Conservation (phyloP, 64 coral and sea anemone species). For the Exaiptasia diaphana region DNA sequence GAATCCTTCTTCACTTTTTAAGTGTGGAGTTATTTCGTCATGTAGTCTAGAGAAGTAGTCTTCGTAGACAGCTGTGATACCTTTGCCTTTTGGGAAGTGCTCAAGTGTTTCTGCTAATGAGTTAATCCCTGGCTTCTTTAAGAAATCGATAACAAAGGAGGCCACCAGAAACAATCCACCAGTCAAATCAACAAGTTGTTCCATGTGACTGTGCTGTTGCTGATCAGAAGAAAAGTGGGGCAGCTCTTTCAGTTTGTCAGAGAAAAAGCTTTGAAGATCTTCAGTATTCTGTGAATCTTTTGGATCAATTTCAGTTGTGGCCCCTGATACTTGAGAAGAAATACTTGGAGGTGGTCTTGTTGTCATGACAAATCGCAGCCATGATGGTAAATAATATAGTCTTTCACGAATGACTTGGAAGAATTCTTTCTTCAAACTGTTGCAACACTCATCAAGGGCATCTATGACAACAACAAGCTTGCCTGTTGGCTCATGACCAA, state of each 20-base stretch:
- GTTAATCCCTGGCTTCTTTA: not conserved
- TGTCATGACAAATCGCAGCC: constrained; percentile 23
- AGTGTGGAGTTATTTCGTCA: not conserved
- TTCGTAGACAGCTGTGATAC: not conserved
- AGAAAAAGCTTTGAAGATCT: constrained; percentile 8
- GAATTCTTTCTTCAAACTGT: not conserved
- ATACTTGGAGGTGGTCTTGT: constrained; percentile 25
- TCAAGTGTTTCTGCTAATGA: not conserved
- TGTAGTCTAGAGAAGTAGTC: not conserved
- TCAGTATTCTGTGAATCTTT: not conserved
- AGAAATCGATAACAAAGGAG: not conserved
- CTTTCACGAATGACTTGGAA: constrained; percentile 1
- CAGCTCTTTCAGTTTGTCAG: not conserved
- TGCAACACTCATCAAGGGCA: constrained; percentile 21
- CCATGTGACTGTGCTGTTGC: not conserved
- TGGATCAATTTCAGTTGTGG: not conserved
- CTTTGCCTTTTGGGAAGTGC: not conserved
- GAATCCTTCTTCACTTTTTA: not conserved
- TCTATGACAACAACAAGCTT: constrained; percentile 28
- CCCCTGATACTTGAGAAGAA: not conserved
- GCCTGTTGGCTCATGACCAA: not conserved
- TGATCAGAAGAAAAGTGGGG: not conserved
- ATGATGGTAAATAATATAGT: not conserved
- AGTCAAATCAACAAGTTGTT: not conserved
- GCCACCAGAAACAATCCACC: not conserved